Conservation (phyloP, 53 echinoderm and acorn worm species). For the Astropecten irregularis region DNA sequence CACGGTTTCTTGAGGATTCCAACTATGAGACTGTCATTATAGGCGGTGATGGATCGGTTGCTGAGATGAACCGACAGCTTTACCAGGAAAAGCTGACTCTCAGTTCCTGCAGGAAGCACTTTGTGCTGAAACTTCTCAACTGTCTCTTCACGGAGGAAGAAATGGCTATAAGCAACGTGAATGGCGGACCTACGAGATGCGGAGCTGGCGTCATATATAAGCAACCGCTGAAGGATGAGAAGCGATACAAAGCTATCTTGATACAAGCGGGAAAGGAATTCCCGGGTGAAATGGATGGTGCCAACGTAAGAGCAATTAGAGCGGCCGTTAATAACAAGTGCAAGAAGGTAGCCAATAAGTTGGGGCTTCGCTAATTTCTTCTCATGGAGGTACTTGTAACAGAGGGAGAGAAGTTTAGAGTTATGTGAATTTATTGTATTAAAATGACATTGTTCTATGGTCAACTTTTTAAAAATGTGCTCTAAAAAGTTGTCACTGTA, state of each 20-base stretch:
- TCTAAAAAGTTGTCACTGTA: no score
- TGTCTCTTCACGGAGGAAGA: neutral
- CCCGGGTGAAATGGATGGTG: neutral
- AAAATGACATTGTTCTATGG: no score
- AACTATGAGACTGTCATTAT: neutral
- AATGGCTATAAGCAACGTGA: constrained; percentile 1
- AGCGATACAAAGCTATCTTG: constrained; percentile 24
- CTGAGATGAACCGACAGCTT: neutral
- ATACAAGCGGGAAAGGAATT: constrained; percentile 16
- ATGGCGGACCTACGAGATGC: constrained; percentile 15
- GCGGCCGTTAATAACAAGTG: constrained; percentile 48
- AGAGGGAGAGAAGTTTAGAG: no score
- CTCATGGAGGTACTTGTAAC: neutral
- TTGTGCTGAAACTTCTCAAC: constrained; percentile 31
- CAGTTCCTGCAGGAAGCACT: constrained; percentile 10
- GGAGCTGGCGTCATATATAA: neutral
- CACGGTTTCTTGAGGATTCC: neutral
- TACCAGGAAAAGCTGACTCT: neutral
- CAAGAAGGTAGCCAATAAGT: neutral
- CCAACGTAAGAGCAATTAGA: neutral
- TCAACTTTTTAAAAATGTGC: no score
- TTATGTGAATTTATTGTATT: no score
- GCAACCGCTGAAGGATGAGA: neutral
- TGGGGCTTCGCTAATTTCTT: neutral
- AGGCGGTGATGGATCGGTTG: neutral